A percentile compares a stretch with the other conserved stretches of the same genome.
Evolutionary conservation across 2,797 vertebrate genomes (phyloP).

Genomic region (Anisognathus igniventris): DNA sequence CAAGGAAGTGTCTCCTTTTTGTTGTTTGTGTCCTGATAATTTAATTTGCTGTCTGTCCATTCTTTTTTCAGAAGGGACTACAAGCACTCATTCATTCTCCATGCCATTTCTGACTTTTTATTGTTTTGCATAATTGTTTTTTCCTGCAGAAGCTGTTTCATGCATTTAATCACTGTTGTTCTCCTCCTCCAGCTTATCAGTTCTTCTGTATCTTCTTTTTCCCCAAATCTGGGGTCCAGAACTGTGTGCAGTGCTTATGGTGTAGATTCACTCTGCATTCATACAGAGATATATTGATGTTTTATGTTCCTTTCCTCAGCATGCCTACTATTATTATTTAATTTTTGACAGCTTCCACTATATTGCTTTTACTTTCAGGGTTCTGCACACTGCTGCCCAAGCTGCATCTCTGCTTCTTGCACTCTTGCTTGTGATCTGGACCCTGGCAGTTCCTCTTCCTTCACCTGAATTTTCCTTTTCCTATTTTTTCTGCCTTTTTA

Average conservation of each 20-base stretch:
- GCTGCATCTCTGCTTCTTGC: not conserved
- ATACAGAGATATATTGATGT: not conserved
- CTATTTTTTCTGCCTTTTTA: not conserved
- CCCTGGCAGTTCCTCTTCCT: not conserved
- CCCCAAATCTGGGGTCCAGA: not conserved
- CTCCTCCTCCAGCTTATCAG: not conserved
- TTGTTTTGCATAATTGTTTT: not conserved
- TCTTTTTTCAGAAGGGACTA: not conserved
- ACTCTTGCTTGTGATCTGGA: not conserved
- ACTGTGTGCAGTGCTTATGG: not conserved
- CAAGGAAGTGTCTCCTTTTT: not conserved
- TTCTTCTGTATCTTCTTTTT: not conserved
- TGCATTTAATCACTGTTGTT: not conserved
- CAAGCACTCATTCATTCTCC: not conserved
- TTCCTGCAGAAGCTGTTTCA: not conserved
- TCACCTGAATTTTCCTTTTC: slow-evolving; percentile 20
- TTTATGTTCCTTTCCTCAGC: not conserved
- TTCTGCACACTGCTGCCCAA: not conserved
- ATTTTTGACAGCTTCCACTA: slow-evolving; percentile 1
- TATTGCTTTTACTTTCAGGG: not conserved
- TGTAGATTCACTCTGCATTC: not conserved
- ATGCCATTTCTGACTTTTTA: not conserved
- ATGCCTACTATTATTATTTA: not conserved
- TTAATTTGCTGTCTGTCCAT: not conserved
- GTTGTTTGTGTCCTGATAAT: not conserved